Evolutionary conservation across 2,797 vertebrate species (phyloP), one percentile per base, ranked within the genome.

Genomic region (Tamandua tetradactyla): DNA sequence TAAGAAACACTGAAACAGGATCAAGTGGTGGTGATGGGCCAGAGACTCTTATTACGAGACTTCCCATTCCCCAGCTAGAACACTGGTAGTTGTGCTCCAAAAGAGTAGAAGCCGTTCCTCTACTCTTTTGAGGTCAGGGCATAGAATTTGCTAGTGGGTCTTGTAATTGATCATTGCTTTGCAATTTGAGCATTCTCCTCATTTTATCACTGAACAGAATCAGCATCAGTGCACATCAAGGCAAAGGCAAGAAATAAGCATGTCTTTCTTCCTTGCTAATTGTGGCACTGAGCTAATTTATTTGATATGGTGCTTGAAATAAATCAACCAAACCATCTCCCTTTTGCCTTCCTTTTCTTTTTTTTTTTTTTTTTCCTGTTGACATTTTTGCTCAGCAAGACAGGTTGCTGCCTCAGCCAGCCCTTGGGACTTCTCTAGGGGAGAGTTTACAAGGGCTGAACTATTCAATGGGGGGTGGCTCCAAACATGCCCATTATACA

Each of bases 301-400:
- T 97, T 96, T 96, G 96, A 97, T 64, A 0, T 14, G 37, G 25
- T 94, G 47, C 95, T 97, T 1, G 20, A 95, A 97, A 97, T 97
- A 97, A 91, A 95, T 97, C 93, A 97, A 62, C 75, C 71, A 87
- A 76, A 49, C 82, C 52, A 57, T 92, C 57, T 97, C 1, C 0
- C 88, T 90, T 52, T 93, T 94, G 17, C 93, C 95, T 96, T 80
- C 64, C 81, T 66, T 90, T 92, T 5, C 0, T 49, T 3, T 49
- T 12, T 12, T 12, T 47, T 12, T 47, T 12, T 69, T 42, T 35
- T 57, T 35, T 7, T 6, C 23, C 91, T 97, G 27, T 95, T 97
- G 97, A 97, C 95, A 96, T 98, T 98, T 98, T 97, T 59, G 47
- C 91, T 96, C 96, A 88, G 69, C 83, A 95, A 93, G 95, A 61